Evolutionary conservation across 1,140 invertebrate genomes (phyloP).

Genomic region (Drosophila tsacasi): DNA sequence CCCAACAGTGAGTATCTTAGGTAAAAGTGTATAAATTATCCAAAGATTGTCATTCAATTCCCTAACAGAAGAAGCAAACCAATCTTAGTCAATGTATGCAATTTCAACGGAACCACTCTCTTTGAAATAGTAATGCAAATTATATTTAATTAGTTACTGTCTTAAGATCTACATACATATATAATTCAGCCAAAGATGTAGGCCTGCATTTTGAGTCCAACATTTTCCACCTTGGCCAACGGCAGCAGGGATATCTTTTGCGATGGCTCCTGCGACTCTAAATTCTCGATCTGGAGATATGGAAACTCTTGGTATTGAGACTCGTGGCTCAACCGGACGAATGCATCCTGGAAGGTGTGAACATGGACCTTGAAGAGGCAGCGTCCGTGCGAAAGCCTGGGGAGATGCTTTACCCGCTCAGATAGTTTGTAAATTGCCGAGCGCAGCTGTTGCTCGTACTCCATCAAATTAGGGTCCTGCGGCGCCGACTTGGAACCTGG

Average conservation of each 20-base stretch:
- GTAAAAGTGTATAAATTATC: not conserved
- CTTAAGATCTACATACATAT: constrained; percentile 21
- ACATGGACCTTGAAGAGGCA: constrained; percentile 71
- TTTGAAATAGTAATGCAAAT: constrained; percentile 24
- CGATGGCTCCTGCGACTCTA: not conserved
- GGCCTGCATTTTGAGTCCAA: constrained; percentile 64
- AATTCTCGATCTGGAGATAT: constrained; percentile 55
- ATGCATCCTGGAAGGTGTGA: constrained; percentile 71
- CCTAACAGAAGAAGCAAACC: not conserved
- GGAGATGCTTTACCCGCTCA: constrained; percentile 62
- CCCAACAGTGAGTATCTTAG: not conserved
- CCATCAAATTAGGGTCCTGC: constrained; percentile 54
- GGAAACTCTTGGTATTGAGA: constrained; percentile 80
- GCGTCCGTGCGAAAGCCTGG: constrained; percentile 49
- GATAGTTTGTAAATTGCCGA: constrained; percentile 59
- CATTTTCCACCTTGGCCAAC: constrained; percentile 40
- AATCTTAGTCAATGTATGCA: not conserved
- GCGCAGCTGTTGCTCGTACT: constrained; percentile 74
- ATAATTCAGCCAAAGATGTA: constrained; percentile 36
- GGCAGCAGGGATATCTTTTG: constrained; percentile 50
- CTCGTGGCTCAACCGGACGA: constrained; percentile 61
- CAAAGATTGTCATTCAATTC: constrained; percentile 11
- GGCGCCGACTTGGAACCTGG: not conserved
- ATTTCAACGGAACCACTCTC: constrained; percentile 18
- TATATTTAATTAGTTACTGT: constrained; percentile 13